A percentile compares a stretch with the other conserved stretches of the same genome.
These are phyloP conservation scores for Cassiopea xamachana DNA, from an alignment of 30 jellyfish, hydroid and myxozoan genomes.

Conservation along the genomic window DNA sequence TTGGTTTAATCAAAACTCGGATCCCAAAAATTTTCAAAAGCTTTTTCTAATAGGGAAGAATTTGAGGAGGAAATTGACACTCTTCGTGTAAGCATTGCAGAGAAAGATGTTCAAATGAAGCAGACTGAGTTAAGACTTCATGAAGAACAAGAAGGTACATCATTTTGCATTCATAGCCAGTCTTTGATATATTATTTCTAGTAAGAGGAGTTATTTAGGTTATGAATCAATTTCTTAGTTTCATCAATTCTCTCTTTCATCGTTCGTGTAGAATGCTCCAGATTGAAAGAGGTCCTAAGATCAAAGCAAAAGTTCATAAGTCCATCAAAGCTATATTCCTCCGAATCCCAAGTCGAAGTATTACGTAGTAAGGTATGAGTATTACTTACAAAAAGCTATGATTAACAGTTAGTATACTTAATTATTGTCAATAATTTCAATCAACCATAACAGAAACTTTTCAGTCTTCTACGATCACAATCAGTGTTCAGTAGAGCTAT, in stretches of 20 bases:
- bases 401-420: background rate
- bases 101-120: constrained; percentile 36
- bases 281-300: constrained; percentile 33
- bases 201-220: too few species aligned
- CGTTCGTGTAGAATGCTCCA: constrained; percentile 26
- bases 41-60: constrained; percentile 39
- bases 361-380: constrained; percentile 66
- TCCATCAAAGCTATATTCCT: constrained; percentile 62
- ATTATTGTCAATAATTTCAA: background rate
- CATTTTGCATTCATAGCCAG: background rate
- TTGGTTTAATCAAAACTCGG: background rate
- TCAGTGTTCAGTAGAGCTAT: too few species aligned
- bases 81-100: constrained; percentile 74
- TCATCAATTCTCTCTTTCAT: too few species aligned
- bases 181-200: background rate
- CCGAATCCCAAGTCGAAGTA: constrained; percentile 59
- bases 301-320: constrained; percentile 54
- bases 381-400: too few species aligned
- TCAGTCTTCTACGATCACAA: too few species aligned
- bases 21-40: too few species aligned
- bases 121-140: constrained; percentile 58
- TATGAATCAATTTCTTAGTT: too few species aligned
- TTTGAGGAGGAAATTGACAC: constrained; percentile 82
- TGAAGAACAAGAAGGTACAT: constrained; percentile 39
- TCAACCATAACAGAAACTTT: background rate